phyloP scores from a whole-genome alignment of 2,113 vertebrate genomes.

The Rhea pennata region DNA sequence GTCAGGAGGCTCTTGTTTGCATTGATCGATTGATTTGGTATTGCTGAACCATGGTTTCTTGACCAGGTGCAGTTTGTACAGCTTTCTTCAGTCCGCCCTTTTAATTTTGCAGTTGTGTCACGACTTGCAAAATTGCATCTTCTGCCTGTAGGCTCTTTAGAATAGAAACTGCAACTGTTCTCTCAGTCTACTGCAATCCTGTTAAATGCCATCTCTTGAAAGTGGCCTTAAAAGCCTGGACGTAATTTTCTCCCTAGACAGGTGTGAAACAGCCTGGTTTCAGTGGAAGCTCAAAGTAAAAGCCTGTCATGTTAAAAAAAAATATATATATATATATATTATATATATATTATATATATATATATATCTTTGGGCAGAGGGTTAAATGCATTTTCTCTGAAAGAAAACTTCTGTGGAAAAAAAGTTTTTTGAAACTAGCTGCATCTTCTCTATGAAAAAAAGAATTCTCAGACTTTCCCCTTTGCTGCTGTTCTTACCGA shows the following conservation, averaged over 20 bases:
- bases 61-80: not conserved
- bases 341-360: not conserved
- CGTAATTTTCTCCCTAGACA: not conserved
- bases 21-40: not conserved
- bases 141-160: not conserved
- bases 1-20: not conserved
- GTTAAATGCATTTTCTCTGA: not conserved
- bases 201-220: slow-evolving; percentile 2
- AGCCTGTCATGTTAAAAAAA: not conserved
- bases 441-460: not conserved
- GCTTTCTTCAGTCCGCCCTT: not conserved
- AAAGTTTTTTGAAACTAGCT: not conserved
- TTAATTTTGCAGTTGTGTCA: not conserved
- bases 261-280: not conserved
- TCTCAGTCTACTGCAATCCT: not conserved
- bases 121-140: not conserved
- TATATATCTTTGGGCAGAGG: not conserved
- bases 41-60: not conserved
- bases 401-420: not conserved
- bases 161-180: not conserved
- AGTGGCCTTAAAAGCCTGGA: not conserved
- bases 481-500: not conserved
- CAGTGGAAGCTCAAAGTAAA: not conserved
- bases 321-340: no score
- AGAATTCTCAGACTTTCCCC: not conserved